These are phyloP conservation scores for Myripristis murdjan DNA, from an alignment of 2,797 vertebrate genomes.

Conservation along the genomic window DNA sequence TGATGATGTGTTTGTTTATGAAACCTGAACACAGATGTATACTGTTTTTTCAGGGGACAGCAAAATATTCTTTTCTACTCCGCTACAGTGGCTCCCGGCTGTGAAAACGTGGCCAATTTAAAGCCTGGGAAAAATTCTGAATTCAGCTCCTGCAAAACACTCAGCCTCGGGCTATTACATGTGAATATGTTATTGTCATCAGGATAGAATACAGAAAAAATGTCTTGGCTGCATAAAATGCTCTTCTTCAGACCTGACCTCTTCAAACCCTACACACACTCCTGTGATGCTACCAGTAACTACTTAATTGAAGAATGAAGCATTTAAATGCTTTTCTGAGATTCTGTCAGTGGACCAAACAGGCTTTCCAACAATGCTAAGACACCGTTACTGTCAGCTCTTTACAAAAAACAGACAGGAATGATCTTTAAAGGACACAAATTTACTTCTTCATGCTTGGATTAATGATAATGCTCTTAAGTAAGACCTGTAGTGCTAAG, in stretches of 20 bases:
- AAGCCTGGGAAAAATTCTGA: slow-evolving; percentile 15
- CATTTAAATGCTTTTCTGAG: slow-evolving; percentile 21
- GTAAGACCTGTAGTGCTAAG: slow-evolving; percentile 35
- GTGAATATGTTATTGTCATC: slow-evolving; percentile 12
- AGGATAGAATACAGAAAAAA: slow-evolving; percentile 18
- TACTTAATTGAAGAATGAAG: background rate
- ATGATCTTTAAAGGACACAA: slow-evolving; percentile 32
- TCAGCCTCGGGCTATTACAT: slow-evolving; percentile 1
- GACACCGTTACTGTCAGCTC: slow-evolving; percentile 2
- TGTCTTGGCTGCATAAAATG: slow-evolving; percentile 39
- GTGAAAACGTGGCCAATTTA: slow-evolving; percentile 23
- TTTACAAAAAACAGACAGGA: slow-evolving; percentile 11
- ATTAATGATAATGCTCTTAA: slow-evolving; percentile 46
- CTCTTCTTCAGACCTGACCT: slow-evolving; percentile 32
- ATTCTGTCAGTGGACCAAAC: slow-evolving; percentile 5
- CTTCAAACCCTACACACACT: background rate
- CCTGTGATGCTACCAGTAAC: background rate
- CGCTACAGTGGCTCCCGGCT: slow-evolving; percentile 11
- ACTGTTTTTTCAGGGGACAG: slow-evolving; percentile 8
- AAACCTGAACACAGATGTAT: slow-evolving; percentile 21
- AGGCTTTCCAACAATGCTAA: slow-evolving; percentile 16
- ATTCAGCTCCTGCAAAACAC: background rate
- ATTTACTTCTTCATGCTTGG: slow-evolving; percentile 43
- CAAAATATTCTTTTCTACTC: slow-evolving; percentile 15
- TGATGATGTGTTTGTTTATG: slow-evolving; percentile 7